phyloP scores from a whole-genome alignment of 2,888 invertebrate species.

The Branchellion lobata region DNA sequence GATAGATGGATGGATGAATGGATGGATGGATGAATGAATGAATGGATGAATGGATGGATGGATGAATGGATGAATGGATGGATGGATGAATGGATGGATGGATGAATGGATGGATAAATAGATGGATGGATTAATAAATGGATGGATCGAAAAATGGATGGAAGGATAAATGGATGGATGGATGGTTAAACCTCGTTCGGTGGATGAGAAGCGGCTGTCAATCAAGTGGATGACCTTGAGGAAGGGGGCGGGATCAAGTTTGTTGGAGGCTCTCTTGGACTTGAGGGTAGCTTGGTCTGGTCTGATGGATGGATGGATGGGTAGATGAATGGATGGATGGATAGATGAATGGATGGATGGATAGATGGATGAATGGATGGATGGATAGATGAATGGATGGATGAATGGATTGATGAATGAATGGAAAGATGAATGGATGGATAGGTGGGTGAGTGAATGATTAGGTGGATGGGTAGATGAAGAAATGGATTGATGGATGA shows the following conservation, averaged over 20 bases:
- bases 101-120: too few relatives aligned
- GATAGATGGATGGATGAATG: too few relatives aligned
- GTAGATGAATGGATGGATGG: background rate
- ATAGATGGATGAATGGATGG: background rate
- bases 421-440: background rate
- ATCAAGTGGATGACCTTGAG: slow-evolving; percentile 79
- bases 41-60: too few relatives aligned
- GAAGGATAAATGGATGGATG: too few relatives aligned
- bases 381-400: background rate
- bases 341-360: background rate
- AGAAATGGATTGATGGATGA: too few relatives aligned
- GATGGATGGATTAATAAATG: too few relatives aligned
- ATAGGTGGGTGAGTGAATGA: background rate
- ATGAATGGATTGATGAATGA: background rate
- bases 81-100: too few relatives aligned
- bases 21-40: too few relatives aligned
- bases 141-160: too few relatives aligned
- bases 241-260: slow-evolving; percentile 89
- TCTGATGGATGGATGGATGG: slow-evolving; percentile 5
- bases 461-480: background rate
- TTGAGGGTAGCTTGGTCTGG: background rate
- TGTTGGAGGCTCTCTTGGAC: slow-evolving; percentile 63
- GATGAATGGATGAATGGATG: too few relatives aligned
- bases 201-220: slow-evolving; percentile 53
- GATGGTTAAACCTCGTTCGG: slow-evolving; percentile 47